Evolutionary conservation across 2,888 invertebrate genomes (phyloP).

Genomic region (Smittia aterrima): DNA sequence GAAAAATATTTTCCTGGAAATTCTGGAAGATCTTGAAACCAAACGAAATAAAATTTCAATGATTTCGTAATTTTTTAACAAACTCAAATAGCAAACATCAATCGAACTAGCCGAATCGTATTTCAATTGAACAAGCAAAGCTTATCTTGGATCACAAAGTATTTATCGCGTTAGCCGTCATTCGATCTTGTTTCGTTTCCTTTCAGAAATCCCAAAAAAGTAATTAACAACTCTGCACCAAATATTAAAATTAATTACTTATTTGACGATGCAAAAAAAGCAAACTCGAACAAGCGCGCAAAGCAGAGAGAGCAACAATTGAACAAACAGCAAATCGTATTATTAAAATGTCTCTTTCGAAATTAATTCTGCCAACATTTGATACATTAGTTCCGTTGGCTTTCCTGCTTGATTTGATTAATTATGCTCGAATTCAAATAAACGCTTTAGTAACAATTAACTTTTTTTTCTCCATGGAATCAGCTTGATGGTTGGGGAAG

Average conservation of each 20-base stretch:
- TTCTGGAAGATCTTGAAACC: too few species aligned
- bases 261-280: not conserved
- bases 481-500: not conserved
- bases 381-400: slow-evolving; percentile 18
- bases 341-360: slow-evolving; percentile 7
- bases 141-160: not conserved
- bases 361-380: not conserved
- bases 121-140: too few species aligned
- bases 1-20: too few species aligned
- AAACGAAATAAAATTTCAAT: too few species aligned
- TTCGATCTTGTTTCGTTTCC: not conserved
- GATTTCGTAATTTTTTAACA: too few species aligned
- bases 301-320: not conserved
- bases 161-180: not conserved
- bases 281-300: not conserved
- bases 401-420: slow-evolving; percentile 5
- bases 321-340: slow-evolving; percentile 1
- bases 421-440: not conserved
- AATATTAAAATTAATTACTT: slow-evolving; percentile 9
- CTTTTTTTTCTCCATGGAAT: not conserved
- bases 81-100: too few species aligned
- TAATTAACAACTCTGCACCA: slow-evolving; percentile 7
- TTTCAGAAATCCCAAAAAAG: not conserved
- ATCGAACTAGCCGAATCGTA: not conserved
- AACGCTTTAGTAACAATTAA: slow-evolving; percentile 18